Conservation (phyloP, 2,888 invertebrate genomes). For the Agriotes lineatus region DNA sequence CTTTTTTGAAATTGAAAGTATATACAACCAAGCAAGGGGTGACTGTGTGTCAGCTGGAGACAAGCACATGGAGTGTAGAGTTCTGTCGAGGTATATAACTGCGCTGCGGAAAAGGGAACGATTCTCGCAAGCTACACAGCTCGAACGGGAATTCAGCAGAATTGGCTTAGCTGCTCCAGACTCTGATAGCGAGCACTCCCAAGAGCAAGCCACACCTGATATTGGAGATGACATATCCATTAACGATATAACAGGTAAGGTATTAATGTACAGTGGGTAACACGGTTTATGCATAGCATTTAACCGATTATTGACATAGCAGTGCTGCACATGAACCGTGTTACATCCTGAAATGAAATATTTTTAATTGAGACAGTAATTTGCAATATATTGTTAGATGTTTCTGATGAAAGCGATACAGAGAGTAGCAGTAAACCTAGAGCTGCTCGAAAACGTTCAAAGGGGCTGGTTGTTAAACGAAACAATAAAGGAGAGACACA, state of each 20-base stretch:
- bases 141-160: slow-evolving; percentile 67
- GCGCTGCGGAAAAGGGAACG: slow-evolving; percentile 70
- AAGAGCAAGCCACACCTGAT: slow-evolving; percentile 70
- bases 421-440: slow-evolving; percentile 65
- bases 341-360: no score
- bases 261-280: no score
- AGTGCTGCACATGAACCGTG: no score
- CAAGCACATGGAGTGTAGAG: slow-evolving; percentile 71
- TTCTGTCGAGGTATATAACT: slow-evolving; percentile 70
- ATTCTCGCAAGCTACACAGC: slow-evolving; percentile 68
- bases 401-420: slow-evolving; percentile 69
- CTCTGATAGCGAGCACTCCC: slow-evolving; percentile 66
- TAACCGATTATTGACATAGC: no score
- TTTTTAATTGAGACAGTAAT: not conserved
- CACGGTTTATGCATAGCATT: no score
- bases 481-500: slow-evolving; percentile 93
- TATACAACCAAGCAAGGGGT: slow-evolving; percentile 75
- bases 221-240: slow-evolving; percentile 80
- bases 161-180: slow-evolving; percentile 49
- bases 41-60: slow-evolving; percentile 69
- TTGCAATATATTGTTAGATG: slow-evolving; percentile 50
- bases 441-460: slow-evolving; percentile 66
- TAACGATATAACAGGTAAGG: slow-evolving; percentile 77
- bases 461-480: slow-evolving; percentile 72
- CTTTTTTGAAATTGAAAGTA: slow-evolving; percentile 73